These are phyloP conservation scores for Procambarus clarkii DNA, from an alignment of 1,140 invertebrate genomes.

Conservation along the genomic window DNA sequence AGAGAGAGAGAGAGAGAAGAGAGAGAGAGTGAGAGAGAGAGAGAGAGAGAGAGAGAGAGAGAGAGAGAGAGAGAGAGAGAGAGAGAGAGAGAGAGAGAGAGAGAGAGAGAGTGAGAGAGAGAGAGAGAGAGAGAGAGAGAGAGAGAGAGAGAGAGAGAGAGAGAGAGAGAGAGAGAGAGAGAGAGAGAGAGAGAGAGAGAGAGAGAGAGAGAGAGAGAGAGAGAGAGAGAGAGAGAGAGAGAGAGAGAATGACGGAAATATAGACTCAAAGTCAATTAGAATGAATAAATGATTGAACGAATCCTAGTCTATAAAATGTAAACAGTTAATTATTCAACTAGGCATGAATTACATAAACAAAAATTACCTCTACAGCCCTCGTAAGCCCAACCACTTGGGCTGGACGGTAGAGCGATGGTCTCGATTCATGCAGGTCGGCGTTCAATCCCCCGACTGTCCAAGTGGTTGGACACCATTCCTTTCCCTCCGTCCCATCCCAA, in stretches of 20 bases:
- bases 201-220: constrained; percentile 27
- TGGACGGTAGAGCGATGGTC: no score
- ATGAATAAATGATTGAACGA: not conserved
- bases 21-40: no score
- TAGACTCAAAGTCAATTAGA: not conserved
- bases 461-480: no score
- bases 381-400: no score
- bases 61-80: not conserved
- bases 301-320: no score
- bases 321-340: no score
- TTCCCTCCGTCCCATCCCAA: no score
- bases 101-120: not conserved
- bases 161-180: not conserved
- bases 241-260: constrained; percentile 2
- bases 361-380: no score
- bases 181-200: not conserved
- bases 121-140: not conserved
- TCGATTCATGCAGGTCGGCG: no score
- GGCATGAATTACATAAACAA: no score
- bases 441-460: no score
- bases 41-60: not conserved
- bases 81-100: not conserved
- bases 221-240: constrained; percentile 21
- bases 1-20: not conserved
- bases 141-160: not conserved